Conservation (phyloP, 2,797 vertebrate species). For the Hypotaenidia okinawae region DNA sequence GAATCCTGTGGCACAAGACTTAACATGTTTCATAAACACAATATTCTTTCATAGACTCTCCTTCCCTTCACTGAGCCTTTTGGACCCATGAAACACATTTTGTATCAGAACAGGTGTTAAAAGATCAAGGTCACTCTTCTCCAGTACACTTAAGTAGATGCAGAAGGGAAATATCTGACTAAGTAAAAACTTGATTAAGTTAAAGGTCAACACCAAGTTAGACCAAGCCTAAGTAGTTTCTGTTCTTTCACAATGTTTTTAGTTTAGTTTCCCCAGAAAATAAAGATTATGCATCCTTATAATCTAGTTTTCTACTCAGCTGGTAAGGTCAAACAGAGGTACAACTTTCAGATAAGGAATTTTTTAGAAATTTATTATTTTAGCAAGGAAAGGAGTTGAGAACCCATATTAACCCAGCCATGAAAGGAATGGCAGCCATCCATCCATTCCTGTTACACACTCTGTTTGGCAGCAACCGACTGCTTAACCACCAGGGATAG, state of each 20-base stretch:
- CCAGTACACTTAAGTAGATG: background rate
- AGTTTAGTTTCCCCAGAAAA: background rate
- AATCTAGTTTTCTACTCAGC: background rate
- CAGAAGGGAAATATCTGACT: background rate
- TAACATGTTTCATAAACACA: background rate
- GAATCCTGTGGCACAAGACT: background rate
- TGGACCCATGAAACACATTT: background rate
- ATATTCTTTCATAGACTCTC: background rate
- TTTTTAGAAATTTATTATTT: background rate
- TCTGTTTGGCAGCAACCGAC: background rate
- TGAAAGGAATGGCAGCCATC: background rate
- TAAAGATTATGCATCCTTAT: background rate
- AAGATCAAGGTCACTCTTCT: background rate
- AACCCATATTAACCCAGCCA: background rate
- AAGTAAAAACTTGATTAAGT: background rate
- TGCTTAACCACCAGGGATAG: background rate
- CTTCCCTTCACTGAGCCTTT: background rate
- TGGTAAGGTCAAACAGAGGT: background rate
- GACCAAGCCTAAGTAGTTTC: background rate
- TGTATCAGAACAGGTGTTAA: background rate
- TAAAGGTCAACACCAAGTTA: background rate
- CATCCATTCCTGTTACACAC: conserved; percentile 1
- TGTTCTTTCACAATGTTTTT: background rate
- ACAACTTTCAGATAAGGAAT: background rate
- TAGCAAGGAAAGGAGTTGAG: background rate